These are phyloP conservation scores for Spizella passerina DNA, from an alignment of 2,797 vertebrate species.

Conservation along the genomic window DNA sequence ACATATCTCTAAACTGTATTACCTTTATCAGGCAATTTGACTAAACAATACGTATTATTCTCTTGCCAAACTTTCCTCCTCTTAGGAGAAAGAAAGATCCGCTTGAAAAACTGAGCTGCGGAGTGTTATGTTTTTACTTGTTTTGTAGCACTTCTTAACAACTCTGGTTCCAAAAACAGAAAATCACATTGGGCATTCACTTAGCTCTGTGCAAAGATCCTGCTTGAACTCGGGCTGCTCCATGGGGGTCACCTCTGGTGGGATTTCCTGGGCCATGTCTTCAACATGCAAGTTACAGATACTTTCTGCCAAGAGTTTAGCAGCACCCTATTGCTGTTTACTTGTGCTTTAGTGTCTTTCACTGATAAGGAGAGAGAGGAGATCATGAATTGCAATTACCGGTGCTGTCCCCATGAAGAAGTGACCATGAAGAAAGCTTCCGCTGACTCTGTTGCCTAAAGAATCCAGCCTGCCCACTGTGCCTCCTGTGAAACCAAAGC, in stretches of 20 bases:
- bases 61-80: neutral
- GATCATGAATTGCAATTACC: neutral
- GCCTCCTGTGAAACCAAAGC: conserved; percentile 61
- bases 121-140: neutral
- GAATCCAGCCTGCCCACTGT: conserved; percentile 48
- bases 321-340: neutral
- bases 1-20: neutral
- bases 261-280: neutral
- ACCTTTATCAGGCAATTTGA: neutral
- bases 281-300: neutral
- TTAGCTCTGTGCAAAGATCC: neutral
- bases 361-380: neutral
- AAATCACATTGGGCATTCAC: neutral
- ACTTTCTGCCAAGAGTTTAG: neutral
- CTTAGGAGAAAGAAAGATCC: neutral
- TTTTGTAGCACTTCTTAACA: neutral
- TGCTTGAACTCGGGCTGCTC: neutral
- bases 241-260: neutral
- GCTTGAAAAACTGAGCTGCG: neutral
- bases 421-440: neutral
- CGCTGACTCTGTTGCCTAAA: neutral
- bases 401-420: neutral
- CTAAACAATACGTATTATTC: neutral
- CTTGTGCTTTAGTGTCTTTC: neutral
- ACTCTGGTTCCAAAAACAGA: neutral